Base-by-base conservation (phyloP, 2,888 invertebrate genomes). In the Leucania comma region DNA sequence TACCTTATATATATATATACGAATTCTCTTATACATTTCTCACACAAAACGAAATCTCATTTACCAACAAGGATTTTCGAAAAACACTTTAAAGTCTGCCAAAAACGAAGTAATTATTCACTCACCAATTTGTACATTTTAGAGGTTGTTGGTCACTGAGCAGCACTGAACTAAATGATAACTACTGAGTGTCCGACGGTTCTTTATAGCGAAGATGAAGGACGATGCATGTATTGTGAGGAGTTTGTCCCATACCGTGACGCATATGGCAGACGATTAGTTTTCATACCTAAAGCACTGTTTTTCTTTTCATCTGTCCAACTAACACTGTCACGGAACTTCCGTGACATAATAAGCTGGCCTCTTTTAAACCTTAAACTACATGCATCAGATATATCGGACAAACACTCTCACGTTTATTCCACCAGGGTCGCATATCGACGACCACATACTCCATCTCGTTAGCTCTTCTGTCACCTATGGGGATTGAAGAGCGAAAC, bases 111-210 rank as follows among this genome's bases (percentile, higher is more conserved):
- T 42, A 60, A 64, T 78, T 81, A 74, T 54, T 35, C 20, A 92
- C 95, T 95, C 74, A 96, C 96, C 89, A 95, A 90, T 86, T 96
- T 96, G 89, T 92, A 94, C 95, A 94, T 94, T 83, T 92, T 90
- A 46, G 29, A 67, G 57, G 68, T 62, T 75, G 73, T 75, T 67
- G 62, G 24, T 71, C 71, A 77, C 82, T 64, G 58, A 66, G 68
- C 81, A 80, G 66, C 78, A 69, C 66, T 77, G 77, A 82, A 71
- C 77, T 83, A 78, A 90, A 83, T 89, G 89, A 89, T 88, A 79
- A 46, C 50, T 70, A 76, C 53, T 59, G 14, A 68, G 26, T 61
- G 64, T 57, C 57, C n/a, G 48, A 72, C 62, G 62, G 58, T 78
- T 82, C 77, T 89, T 83, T 90, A 90, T 90, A 90, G 80, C 68